Evolutionary conservation across 2,113 vertebrate genomes (phyloP), one percentile per base, ranked within the genome.

Genomic region (Emydocephalus ijimae): DNA sequence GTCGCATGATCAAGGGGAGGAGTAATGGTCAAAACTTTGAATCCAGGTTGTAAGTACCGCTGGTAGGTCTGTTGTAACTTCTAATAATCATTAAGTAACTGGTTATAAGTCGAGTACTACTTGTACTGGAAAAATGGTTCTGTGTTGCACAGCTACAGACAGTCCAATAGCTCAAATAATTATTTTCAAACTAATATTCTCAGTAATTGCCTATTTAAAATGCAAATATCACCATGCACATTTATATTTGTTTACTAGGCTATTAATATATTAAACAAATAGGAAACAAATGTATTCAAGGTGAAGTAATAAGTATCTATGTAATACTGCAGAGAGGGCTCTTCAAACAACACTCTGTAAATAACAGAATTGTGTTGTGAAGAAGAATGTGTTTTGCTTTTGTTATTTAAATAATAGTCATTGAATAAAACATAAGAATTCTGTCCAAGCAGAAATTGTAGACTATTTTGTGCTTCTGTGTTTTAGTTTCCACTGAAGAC

Each of bases 401-500:
- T 88, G 3, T 43, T 39, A 34, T 57, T 88, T 89, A 55, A 56
- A 89, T 56, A 29, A 43, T 11, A 89, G 23, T 52, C 23, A 34
- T 39, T 24, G 39, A 34, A 89, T 18, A 9, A 88, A 88, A 5
- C 12, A 29, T 11, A 52, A 48, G 29, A 92, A 89, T 45, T 64
- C 45, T 93, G 11, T 91, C 20, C 89, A 93, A 88, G 11, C 91
- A 15, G 11, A 91, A 61, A 87, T 85, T 56, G 48, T 43, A 10
- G 50, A 92, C 81, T 93, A 85, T 85, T 93, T 0, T 95, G 39
- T 81, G 52, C 94, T 93, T 64, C 89, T 95, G 48, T 85, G 26
- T 96, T 93, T 56, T 88, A 97, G 97, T 92, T 92, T 9, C 94
- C 87, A 96, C 95, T 91, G 56, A 94, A 92, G 96, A 95, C 15